Percentiles rank a stretch among this genome's conserved stretches.
Conservation (phyloP, 2,888 invertebrate genomes). For the Augochlorella aurata region DNA sequence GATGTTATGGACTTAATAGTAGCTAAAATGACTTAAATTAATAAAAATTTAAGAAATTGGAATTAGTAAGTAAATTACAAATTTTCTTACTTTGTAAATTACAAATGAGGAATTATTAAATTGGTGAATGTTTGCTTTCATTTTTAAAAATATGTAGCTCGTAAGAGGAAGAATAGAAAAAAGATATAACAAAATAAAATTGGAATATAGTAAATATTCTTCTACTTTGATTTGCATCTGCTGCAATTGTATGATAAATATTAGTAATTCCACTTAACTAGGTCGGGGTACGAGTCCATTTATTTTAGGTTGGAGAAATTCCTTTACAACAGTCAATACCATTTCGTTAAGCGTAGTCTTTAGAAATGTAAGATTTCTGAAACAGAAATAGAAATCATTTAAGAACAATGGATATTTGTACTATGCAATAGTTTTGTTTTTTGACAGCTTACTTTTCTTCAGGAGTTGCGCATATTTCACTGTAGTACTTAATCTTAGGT, state of each 20-base stretch:
- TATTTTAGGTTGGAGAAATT: constrained; percentile 90
- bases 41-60: too few relatives aligned
- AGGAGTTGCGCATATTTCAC: constrained; percentile 91
- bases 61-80: background rate
- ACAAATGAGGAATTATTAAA: background rate
- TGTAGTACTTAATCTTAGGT: constrained; percentile 99
- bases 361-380: constrained; percentile 87
- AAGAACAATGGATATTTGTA: background rate
- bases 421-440: background rate
- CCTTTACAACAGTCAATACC: constrained; percentile 89
- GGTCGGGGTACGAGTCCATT: constrained; percentile 85
- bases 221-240: background rate
- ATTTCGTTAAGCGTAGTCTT: constrained; percentile 87
- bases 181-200: background rate
- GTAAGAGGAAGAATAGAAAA: constrained; percentile 7
- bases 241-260: constrained; percentile 1
- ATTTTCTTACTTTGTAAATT: background rate
- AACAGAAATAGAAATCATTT: constrained; percentile 8
- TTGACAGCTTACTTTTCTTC: constrained; percentile 84
- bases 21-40: constrained; percentile 1
- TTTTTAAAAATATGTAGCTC: background rate
- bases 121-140: background rate
- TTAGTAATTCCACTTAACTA: constrained; percentile 59
- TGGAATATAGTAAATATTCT: background rate
- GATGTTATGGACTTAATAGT: background rate